Evolutionary conservation across 2,797 vertebrate genomes (phyloP), one percentile per base, ranked within the genome.

Genomic region (Salmo trutta): DNA sequence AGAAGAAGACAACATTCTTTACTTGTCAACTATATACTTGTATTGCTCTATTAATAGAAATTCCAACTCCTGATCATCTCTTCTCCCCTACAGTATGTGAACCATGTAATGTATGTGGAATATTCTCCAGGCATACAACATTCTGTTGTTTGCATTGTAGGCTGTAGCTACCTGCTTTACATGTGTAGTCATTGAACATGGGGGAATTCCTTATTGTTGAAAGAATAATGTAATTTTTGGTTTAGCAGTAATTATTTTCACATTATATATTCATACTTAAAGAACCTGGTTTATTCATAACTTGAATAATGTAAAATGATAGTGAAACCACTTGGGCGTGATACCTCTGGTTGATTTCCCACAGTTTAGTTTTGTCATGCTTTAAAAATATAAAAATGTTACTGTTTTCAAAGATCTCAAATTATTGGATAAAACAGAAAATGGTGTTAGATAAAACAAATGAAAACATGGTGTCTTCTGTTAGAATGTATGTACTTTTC

Each of bases 401-500:
- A 33, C 24, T 64, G 56, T 21, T 21, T 21, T 59, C 56, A 64
- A 64, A 64, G 59, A 64, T 64, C 3, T 27, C 59, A 12, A 14
- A 64, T 12, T 27, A 1, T 24, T 64, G 21, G 21, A 14, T 27
- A 12, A 64, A 24, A 24, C 12, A 6, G 3, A 24, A 64, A 24
- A 64, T 27, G 7, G 21, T 8, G n/a, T 21, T 24, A 12, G 59
- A 62, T 62, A 71, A 15, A 56, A 21, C 41, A 71, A 29, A 21
- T 71, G 27, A 52, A 4, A 3, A 67, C 53, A 1, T 33, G 16
- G 5, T 15, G 2, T 29, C 14, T 41, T 7, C 47, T 8, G 12
- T 54, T 65, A 52, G 27, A 73, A 33, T 62, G 64, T 33, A 5
- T 36, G 83, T 83, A 81, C 29, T 84, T 86, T 86, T 83, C 85